phyloP scores from a whole-genome alignment of 2,888 invertebrate genomes.

The Megamerina dolium region DNA sequence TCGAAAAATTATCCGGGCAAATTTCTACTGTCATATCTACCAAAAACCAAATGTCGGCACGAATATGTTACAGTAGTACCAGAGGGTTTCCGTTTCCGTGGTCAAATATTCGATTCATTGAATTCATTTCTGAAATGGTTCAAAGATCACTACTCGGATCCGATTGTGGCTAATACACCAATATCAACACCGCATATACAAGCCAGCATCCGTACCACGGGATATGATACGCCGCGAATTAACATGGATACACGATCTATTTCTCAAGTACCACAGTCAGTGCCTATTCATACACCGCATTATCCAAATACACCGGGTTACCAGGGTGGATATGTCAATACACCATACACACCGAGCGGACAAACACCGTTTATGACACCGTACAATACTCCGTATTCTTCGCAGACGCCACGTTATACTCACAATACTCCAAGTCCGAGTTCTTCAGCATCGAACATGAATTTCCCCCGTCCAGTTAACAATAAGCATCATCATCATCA shows the following conservation, averaged over 20 bases:
- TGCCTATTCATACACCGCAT: conserved; percentile 63
- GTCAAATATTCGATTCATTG: conserved; percentile 75
- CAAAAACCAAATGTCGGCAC: conserved; percentile 75
- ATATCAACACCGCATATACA: conserved; percentile 60
- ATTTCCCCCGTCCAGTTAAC: conserved; percentile 57
- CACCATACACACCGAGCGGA: conserved; percentile 86
- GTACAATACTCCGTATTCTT: conserved; percentile 66
- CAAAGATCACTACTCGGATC: conserved; percentile 95
- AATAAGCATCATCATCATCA: too few relatives aligned
- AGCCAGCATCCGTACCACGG: conserved; percentile 26
- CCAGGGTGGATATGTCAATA: conserved; percentile 65
- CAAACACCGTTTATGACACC: conserved; percentile 94
- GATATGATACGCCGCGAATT: conserved; percentile 32
- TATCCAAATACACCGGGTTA: conserved; percentile 70
- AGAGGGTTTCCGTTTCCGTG: conserved; percentile 87
- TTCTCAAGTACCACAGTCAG: conserved; percentile 64
- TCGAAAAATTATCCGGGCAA: conserved; percentile 84
- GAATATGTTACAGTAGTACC: conserved; percentile 89
- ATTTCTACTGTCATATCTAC: conserved; percentile 90
- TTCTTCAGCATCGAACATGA: conserved; percentile 47
- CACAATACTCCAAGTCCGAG: conserved; percentile 47
- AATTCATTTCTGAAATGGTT: conserved; percentile 85
- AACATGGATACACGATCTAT: conserved; percentile 57
- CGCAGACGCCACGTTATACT: conserved; percentile 61
- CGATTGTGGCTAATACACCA: conserved; percentile 69